These are phyloP conservation scores for Halictus rubicundus DNA, from an alignment of 1,140 invertebrate species.

Conservation along the genomic window DNA sequence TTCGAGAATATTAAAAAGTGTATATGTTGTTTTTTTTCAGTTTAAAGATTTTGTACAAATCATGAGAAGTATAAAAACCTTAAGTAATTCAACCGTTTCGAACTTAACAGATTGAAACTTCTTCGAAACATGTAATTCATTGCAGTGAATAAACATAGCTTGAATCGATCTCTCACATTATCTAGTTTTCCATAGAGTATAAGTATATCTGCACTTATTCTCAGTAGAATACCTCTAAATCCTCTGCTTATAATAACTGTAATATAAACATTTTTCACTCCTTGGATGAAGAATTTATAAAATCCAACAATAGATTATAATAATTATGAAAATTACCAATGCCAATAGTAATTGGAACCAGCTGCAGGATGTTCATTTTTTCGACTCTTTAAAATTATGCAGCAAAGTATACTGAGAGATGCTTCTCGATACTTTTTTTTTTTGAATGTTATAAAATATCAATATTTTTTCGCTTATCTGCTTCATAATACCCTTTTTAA, in stretches of 20 bases:
- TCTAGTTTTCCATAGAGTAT: constrained; percentile 54
- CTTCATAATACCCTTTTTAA: constrained; percentile 44
- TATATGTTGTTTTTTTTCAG: constrained; percentile 18
- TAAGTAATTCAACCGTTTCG: constrained; percentile 30
- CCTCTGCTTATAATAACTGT: constrained; percentile 67
- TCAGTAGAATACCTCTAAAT: constrained; percentile 65
- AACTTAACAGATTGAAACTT: constrained; percentile 31
- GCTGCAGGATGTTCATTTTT: constrained; percentile 48
- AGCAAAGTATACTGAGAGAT: constrained; percentile 40
- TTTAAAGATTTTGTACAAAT: constrained; percentile 1
- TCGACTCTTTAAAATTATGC: constrained; percentile 50
- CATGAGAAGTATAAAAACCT: constrained; percentile 8
- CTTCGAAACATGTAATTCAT: not conserved
- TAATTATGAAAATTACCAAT: constrained; percentile 63
- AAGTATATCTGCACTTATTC: constrained; percentile 35
- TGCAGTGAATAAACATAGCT: not conserved
- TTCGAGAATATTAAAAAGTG: constrained; percentile 34
- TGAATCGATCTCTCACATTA: constrained; percentile 29
- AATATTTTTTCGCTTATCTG: constrained; percentile 36
- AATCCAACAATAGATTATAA: constrained; percentile 68
- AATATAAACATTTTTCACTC: constrained; percentile 68
- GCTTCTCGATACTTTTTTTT: not conserved
- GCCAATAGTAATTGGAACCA: constrained; percentile 53
- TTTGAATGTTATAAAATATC: constrained; percentile 24
- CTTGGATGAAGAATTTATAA: constrained; percentile 69